phyloP scores from a whole-genome alignment of 2,113 vertebrate species.

The Megaptera novaeangliae region DNA sequence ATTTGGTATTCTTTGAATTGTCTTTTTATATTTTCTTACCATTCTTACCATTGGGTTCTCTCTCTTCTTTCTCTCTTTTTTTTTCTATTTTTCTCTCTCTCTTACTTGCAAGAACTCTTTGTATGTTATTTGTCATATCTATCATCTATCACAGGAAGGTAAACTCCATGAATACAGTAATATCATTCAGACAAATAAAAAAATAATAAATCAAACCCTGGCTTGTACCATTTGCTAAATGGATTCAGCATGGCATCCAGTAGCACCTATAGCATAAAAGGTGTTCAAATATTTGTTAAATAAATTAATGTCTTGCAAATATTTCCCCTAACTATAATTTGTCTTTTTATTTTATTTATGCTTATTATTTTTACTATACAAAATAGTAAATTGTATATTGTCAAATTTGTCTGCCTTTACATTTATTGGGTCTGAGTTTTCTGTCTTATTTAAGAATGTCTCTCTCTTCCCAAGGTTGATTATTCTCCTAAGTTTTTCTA shows the following conservation, averaged over 20 bases:
- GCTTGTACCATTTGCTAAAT: background rate
- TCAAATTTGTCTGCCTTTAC: slow-evolving; percentile 24
- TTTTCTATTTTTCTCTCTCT: background rate
- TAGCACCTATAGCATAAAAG: background rate
- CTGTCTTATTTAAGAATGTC: slow-evolving; percentile 36
- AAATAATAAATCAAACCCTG: background rate
- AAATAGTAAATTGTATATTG: background rate
- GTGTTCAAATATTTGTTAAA: slow-evolving; percentile 38
- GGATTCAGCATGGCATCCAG: background rate
- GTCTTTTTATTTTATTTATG: slow-evolving; percentile 30
- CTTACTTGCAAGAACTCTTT: background rate
- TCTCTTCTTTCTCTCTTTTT: background rate
- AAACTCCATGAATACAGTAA: background rate
- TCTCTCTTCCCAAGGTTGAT: slow-evolving; percentile 34
- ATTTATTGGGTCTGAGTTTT: slow-evolving; percentile 36
- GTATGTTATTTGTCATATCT: background rate
- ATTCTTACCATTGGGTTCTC: background rate
- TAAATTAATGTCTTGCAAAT: slow-evolving; percentile 3
- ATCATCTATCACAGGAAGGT: background rate
- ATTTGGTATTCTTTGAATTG: slow-evolving; percentile 11
- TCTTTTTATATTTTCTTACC: background rate
- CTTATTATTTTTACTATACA: background rate
- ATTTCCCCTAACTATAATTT: slow-evolving; percentile 20
- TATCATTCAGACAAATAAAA: background rate
- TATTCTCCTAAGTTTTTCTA: slow-evolving; percentile 51